These are phyloP conservation scores for Neuroterus valhalla DNA, from an alignment of 1,140 invertebrate species.

Conservation along the genomic window DNA sequence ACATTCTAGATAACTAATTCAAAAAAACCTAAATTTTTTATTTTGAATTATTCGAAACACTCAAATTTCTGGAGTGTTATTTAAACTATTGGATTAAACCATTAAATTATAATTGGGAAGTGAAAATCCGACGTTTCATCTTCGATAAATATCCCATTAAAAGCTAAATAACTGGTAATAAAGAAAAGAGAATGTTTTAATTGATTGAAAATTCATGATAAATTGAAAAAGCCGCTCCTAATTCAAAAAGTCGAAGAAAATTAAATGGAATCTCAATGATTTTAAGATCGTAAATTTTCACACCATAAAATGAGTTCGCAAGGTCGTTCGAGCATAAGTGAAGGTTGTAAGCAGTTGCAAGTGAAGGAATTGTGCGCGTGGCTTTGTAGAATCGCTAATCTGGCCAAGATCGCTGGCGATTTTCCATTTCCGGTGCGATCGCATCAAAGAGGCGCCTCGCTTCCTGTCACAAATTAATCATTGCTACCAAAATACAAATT, in stretches of 20 bases:
- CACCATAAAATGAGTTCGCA: conserved; percentile 17
- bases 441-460: conserved; percentile 2
- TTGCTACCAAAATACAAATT: not conserved
- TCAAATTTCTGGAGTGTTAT: no score
- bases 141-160: no score
- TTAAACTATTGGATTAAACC: no score
- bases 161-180: no score
- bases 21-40: not conserved
- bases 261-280: not conserved
- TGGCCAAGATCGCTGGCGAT: not conserved
- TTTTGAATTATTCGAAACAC: not conserved
- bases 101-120: no score
- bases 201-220: no score
- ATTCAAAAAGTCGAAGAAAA: not conserved
- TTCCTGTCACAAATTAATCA: conserved; percentile 11
- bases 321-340: conserved; percentile 10
- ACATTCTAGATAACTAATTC: not conserved
- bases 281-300: not conserved
- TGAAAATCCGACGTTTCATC: no score
- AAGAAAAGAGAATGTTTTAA: no score
- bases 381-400: not conserved
- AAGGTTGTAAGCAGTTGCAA: conserved; percentile 1
- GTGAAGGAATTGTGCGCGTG: not conserved
- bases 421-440: conserved; percentile 23
- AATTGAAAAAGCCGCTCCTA: no score